Evolutionary conservation across 2,888 invertebrate species (phyloP).

Genomic region (Xestobium rufovillosum): DNA sequence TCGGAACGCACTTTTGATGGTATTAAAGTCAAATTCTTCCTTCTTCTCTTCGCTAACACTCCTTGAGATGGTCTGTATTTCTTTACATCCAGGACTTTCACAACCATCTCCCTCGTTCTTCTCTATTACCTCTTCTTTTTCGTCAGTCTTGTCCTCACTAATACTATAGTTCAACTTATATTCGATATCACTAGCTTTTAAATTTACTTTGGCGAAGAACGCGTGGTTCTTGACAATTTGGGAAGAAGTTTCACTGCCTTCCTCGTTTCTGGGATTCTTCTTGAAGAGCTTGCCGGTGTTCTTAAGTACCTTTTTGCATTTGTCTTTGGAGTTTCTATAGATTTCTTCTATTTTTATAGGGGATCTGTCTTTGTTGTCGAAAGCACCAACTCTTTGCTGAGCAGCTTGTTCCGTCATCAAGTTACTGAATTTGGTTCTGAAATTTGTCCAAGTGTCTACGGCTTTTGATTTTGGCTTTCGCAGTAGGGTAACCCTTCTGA

Average conservation of each 20-base stretch:
- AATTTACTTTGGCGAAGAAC: slow-evolving; percentile 30
- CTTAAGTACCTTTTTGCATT: slow-evolving; percentile 37
- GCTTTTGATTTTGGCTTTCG: slow-evolving; percentile 34
- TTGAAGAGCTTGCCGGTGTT: slow-evolving; percentile 38
- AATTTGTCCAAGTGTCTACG: slow-evolving; percentile 35
- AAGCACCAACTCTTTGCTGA: slow-evolving; percentile 39
- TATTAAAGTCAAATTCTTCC: slow-evolving; percentile 34
- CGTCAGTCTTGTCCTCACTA: slow-evolving; percentile 16
- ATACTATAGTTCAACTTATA: slow-evolving; percentile 30
- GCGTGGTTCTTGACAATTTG: slow-evolving; percentile 33
- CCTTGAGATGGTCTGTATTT: slow-evolving; percentile 11
- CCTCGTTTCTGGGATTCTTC: slow-evolving; percentile 24
- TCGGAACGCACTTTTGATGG: slow-evolving; percentile 34
- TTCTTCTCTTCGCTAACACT: slow-evolving; percentile 21
- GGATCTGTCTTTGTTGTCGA: slow-evolving; percentile 34
- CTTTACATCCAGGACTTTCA: slow-evolving; percentile 12
- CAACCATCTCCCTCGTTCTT: too few relatives aligned
- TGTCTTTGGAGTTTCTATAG: slow-evolving; percentile 39
- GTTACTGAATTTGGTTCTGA: slow-evolving; percentile 36
- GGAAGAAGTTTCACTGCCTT: slow-evolving; percentile 20
- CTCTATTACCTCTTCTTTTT: not conserved
- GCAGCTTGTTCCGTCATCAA: slow-evolving; percentile 37
- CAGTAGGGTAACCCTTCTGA: slow-evolving; percentile 31
- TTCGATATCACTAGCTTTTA: slow-evolving; percentile 35
- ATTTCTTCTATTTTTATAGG: slow-evolving; percentile 38